A percentile compares a stretch with the other conserved stretches of the same genome.
These are phyloP conservation scores for Cephalopachus bancanus DNA, from an alignment of 2,797 vertebrate genomes.

Conservation along the genomic window DNA sequence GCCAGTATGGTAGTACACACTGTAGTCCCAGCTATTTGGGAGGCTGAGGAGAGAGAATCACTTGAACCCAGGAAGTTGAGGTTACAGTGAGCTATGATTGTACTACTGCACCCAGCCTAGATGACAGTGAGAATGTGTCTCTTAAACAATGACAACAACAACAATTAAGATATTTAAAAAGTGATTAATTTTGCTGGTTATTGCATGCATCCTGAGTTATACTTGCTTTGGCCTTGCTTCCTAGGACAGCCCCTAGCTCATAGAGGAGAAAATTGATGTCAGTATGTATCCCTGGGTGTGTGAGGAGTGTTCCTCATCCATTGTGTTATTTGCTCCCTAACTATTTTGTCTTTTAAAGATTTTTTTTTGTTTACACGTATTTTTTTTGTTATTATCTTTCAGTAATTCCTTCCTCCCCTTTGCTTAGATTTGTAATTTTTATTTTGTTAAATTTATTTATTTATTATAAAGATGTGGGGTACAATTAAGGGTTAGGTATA, in stretches of 20 bases:
- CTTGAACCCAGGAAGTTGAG: too few species aligned
- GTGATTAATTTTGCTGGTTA: neutral
- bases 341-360: neutral
- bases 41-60: too few species aligned
- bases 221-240: neutral
- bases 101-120: too few species aligned
- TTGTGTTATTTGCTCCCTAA: neutral
- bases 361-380: neutral
- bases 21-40: too few species aligned
- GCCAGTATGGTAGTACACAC: too few species aligned
- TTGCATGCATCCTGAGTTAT: neutral
- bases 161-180: too few species aligned
- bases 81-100: too few species aligned
- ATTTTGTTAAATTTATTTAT: neutral
- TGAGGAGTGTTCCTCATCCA: neutral
- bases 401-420: neutral
- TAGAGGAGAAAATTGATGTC: neutral
- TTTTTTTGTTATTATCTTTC: neutral
- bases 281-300: neutral
- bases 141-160: too few species aligned
- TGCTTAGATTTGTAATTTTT: conserved; percentile 9
- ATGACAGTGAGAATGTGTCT: too few species aligned
- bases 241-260: neutral
- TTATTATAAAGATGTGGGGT: too few species aligned
- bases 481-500: too few species aligned